These are phyloP conservation scores for Proterorhinus semilunaris DNA, from an alignment of 2,113 vertebrate genomes.

Conservation along the genomic window DNA sequence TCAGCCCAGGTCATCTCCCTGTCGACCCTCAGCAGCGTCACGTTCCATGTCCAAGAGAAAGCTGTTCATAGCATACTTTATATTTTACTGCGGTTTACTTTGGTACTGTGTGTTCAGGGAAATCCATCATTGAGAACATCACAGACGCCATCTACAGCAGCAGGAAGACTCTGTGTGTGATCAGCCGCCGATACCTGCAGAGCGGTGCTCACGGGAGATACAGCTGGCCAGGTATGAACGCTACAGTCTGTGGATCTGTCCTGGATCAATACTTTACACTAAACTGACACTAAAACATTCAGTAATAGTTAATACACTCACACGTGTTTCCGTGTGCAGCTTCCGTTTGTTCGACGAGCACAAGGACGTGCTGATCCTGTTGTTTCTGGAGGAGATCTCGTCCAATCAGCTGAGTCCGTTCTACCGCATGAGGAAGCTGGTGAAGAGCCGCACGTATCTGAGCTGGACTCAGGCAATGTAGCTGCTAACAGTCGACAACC, in stretches of 20 bases:
- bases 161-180: constrained; percentile 78
- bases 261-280: background rate
- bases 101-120: constrained; percentile 46
- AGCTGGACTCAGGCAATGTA: constrained; percentile 60
- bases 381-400: constrained; percentile 78
- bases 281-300: no score
- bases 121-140: constrained; percentile 76
- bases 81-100: no score
- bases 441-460: constrained; percentile 74
- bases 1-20: no score
- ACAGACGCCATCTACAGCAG: constrained; percentile 76
- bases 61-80: no score
- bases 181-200: constrained; percentile 73
- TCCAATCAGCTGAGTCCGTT: constrained; percentile 63
- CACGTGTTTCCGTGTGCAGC: constrained; percentile 24
- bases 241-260: background rate
- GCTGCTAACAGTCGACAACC: background rate
- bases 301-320: background rate
- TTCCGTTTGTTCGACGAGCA: constrained; percentile 78
- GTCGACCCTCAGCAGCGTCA: no score
- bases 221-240: constrained; percentile 70
- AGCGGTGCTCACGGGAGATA: constrained; percentile 80
- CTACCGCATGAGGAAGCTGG: constrained; percentile 71
- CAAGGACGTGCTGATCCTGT: constrained; percentile 75
- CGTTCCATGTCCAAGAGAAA: no score